Conservation (phyloP, 2,888 invertebrate genomes). For the Lingula anatina region DNA sequence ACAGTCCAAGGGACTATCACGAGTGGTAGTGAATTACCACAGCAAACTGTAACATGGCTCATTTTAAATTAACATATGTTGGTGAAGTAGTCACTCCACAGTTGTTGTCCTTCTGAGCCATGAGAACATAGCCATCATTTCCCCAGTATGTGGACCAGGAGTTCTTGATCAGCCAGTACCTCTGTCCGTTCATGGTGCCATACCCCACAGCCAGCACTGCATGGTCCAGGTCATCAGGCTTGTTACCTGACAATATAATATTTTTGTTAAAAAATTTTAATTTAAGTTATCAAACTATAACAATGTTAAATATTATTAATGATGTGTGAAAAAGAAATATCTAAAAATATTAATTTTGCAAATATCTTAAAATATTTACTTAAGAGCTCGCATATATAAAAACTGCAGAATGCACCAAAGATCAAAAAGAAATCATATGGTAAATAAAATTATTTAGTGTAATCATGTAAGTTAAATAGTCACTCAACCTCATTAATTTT, state of each 20-base stretch:
- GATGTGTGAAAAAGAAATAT: too few relatives aligned
- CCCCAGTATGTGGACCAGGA: slow-evolving; percentile 98
- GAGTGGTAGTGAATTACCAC: too few relatives aligned
- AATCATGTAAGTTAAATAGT: too few relatives aligned
- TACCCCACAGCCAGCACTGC: slow-evolving; percentile 91
- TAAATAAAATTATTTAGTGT: too few relatives aligned
- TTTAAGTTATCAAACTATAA: neutral
- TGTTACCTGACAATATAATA: slow-evolving; percentile 61
- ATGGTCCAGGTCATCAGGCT: slow-evolving; percentile 77
- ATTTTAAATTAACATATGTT: slow-evolving; percentile 38
- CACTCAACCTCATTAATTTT: too few relatives aligned
- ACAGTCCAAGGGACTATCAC: too few relatives aligned
- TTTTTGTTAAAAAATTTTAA: neutral
- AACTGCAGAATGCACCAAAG: too few relatives aligned
- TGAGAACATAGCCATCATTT: slow-evolving; percentile 90
- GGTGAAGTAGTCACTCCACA: slow-evolving; percentile 89
- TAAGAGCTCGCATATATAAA: too few relatives aligned
- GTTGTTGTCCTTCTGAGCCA: slow-evolving; percentile 84
- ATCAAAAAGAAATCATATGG: too few relatives aligned
- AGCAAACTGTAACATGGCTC: too few relatives aligned
- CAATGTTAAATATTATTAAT: neutral
- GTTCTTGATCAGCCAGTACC: slow-evolving; percentile 92
- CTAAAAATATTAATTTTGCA: neutral
- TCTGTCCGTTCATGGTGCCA: slow-evolving; percentile 74
- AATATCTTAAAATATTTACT: neutral